These are phyloP conservation scores for Colistium nudipinnis DNA, from an alignment of 2,113 vertebrate species.

Conservation along the genomic window DNA sequence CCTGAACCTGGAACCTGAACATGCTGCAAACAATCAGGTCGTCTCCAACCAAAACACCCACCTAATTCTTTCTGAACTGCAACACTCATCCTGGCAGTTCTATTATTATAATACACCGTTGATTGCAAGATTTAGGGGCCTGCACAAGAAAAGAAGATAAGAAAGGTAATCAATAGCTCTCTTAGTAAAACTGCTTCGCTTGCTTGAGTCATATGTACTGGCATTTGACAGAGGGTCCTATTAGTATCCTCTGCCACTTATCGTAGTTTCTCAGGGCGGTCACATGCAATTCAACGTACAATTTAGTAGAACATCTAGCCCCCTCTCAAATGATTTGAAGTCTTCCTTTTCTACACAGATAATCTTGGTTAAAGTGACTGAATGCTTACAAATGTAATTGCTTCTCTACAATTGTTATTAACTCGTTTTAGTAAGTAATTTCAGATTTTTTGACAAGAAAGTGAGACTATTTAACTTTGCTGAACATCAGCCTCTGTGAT, in stretches of 20 bases:
- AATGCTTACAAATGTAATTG: not conserved
- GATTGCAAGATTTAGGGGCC: not conserved
- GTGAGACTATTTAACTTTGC: slow-evolving; percentile 5
- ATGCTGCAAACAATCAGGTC: slow-evolving; percentile 28
- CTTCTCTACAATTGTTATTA: not conserved
- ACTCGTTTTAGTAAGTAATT: not conserved
- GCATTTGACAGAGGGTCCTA: not conserved
- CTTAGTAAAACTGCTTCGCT: not conserved
- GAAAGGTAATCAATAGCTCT: not conserved
- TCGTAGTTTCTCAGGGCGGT: slow-evolving; percentile 23
- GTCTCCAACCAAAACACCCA: not conserved
- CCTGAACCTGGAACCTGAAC: slow-evolving; percentile 88
- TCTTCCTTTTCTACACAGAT: not conserved
- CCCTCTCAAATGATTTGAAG: too few species aligned
- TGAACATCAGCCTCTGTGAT: slow-evolving; percentile 10
- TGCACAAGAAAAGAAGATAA: not conserved
- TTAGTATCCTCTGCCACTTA: slow-evolving; percentile 5
- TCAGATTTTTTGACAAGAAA: not conserved
- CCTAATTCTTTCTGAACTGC: not conserved
- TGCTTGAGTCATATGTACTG: slow-evolving; percentile 8
- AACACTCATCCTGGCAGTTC: not conserved
- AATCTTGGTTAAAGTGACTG: not conserved
- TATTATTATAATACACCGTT: not conserved
- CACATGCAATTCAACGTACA: not conserved
- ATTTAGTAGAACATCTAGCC: too few species aligned